Conservation (phyloP, 2,113 vertebrate genomes). For the Bungarus multicinctus region DNA sequence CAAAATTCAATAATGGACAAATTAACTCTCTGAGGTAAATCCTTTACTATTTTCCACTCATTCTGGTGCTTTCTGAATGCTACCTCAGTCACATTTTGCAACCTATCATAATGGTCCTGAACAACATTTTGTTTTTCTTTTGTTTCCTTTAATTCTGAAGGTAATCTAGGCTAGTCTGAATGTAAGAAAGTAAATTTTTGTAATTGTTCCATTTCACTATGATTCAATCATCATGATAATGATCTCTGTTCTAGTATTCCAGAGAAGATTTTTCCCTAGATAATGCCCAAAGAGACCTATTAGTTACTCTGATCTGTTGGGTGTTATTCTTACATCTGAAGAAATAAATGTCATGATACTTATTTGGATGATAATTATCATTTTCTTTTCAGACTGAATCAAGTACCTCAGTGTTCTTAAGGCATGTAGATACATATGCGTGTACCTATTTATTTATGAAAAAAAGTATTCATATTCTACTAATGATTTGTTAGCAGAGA, state of each 20-base stretch:
- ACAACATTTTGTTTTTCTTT: background rate
- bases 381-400: background rate
- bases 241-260: background rate
- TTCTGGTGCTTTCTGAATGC: background rate
- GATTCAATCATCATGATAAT: background rate
- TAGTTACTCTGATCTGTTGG: background rate
- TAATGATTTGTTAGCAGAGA: background rate
- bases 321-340: background rate
- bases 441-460: background rate
- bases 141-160: background rate
- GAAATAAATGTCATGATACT: background rate
- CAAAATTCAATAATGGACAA: background rate
- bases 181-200: background rate
- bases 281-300: conserved; percentile 2
- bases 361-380: background rate
- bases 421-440: background rate
- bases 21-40: background rate
- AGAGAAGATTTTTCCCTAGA: background rate
- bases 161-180: background rate
- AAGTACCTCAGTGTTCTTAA: background rate
- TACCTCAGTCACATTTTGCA: background rate
- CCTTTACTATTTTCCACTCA: background rate
- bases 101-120: background rate
- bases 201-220: background rate
- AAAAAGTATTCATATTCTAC: background rate